These are phyloP conservation scores for Gymnarchus niloticus DNA, from an alignment of 2,113 vertebrate species.

Conservation along the genomic window DNA sequence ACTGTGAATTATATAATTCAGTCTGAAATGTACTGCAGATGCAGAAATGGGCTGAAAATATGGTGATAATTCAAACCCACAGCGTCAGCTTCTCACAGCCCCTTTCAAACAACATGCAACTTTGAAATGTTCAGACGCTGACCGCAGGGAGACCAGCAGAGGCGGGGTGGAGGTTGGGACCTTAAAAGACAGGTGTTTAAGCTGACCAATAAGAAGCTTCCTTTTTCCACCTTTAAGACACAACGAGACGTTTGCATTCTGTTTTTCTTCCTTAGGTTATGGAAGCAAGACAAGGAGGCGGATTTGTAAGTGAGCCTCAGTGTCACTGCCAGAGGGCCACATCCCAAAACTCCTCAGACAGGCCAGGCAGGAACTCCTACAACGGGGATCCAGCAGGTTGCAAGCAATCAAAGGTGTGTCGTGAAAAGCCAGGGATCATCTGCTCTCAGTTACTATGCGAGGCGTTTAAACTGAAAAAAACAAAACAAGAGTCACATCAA, in stretches of 20 bases:
- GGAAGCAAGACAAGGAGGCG: neutral
- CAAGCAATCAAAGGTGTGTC: neutral
- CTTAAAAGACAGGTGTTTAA: conserved; percentile 10
- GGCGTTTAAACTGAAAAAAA: no score
- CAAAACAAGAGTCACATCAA: no score
- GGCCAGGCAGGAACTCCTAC: neutral
- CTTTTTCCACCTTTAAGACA: neutral
- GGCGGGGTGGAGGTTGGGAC: neutral
- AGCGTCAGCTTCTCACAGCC: conserved; percentile 47
- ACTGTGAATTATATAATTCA: conserved; percentile 49
- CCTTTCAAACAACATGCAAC: conserved; percentile 40
- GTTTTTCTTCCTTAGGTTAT: neutral
- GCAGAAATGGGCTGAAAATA: conserved; percentile 51
- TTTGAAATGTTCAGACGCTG: conserved; percentile 46
- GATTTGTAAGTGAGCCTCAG: neutral
- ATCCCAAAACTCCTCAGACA: neutral
- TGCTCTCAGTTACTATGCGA: neutral
- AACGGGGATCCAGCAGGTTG: neutral
- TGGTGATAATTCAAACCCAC: conserved; percentile 55
- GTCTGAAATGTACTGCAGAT: conserved; percentile 53
- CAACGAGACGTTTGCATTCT: neutral
- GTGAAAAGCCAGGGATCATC: neutral
- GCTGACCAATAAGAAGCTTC: neutral
- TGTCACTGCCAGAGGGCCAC: neutral
- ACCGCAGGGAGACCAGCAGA: conserved; percentile 9